Base-by-base conservation (phyloP, 2,797 vertebrate species). In the Pseudochirops corinnae region DNA sequence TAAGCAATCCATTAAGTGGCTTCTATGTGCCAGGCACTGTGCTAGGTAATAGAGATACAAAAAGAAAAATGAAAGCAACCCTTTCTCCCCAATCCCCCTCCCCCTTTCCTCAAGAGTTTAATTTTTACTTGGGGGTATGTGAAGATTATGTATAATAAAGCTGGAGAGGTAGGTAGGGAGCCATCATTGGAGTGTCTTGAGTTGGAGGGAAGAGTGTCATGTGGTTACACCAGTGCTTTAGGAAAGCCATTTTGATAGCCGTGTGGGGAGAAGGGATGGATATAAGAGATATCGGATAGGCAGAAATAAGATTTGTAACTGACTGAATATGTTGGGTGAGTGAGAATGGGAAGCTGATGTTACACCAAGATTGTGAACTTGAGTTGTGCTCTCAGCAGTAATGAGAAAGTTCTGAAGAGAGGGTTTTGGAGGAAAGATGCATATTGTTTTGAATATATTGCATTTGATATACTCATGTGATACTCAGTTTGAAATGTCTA, bases 51-150 rank as follows among this genome's bases (percentile, higher is more conserved):
- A 39, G 67, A 74, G n/a, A 74, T 39, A 33, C 31, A 24, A 74
- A 39, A n/a, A 39, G 18, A 39, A 39, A 74, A 74, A 39, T 39
- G n/a, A 74, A 39, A 74, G 39, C n/a, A 21, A 26, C 1, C 74
- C 10, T 3, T 39, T 82, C 6, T 7, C 21, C 1, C 56, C 4
- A 0, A 39, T 3, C 3, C 74, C 39, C 2, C 3, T 0, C 60
- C 60, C 31, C 13, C 7, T 26, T 58, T 9, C 26, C 10, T 58
- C n/a, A 60, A 31, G 60, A 74, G 33, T 18, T 87, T 87, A 87
- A 50, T 50, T 46, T 50, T 39, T 50, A 87, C 21, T 87, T 87
- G 39, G 3, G 9, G 3, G 24, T 46, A 1, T 87, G n/a, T 39
- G n/a, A 21, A 39, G 18, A 46, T 6, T 46, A 46, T 82, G 7